Base-by-base conservation (phyloP, 2,888 invertebrate species). In the Bibio marci region DNA sequence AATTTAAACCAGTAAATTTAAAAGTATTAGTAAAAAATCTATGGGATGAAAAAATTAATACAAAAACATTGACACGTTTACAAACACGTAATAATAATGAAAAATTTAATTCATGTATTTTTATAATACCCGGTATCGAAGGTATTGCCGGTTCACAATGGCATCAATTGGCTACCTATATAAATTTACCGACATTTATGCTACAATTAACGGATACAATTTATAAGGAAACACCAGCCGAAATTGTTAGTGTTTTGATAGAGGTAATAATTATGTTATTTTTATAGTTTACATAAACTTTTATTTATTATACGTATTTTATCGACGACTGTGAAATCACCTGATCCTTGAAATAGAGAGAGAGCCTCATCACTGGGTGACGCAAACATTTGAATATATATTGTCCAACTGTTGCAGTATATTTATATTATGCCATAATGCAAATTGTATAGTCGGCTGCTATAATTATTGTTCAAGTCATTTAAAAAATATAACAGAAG, bases 61-160 rank as follows among this genome's bases (percentile, higher is more conserved):
- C 65, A 1, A 65, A 71, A 41, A 66, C 71, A 1, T 52, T 73
- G 15, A 49, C 73, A 5, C 64, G 69, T 43, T 57, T 75, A 52
- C 61, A 66, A 1, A 69, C 72, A 2, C 19, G 13, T 32, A 48
- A 46, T 36, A 37, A 40, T 14, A 13, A 28, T 6, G 28, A 25
- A 28, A 35, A 45, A 35, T 42, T 51, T 18, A 48, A 51, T 33
- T 52, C 53, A 22, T 51, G 46, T 19, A 53, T 56, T 26, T 68
- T 74, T 50, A 59, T 77, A 47, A 56, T 80, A 45, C 78, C 79
- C 1, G 80, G 80, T 2, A 52, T 80, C 30, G 80, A 80, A 56
- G 79, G 80, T 0, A 67, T 69, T 12, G 72, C 71, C 8, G 60
- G 62, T 1, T 46, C 52, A 18, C 50, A 58, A 2, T 62, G 62